Evolutionary conservation across 92 coral and sea anemone species (phyloP).

Genomic region (Pocillopora meandrina): DNA sequence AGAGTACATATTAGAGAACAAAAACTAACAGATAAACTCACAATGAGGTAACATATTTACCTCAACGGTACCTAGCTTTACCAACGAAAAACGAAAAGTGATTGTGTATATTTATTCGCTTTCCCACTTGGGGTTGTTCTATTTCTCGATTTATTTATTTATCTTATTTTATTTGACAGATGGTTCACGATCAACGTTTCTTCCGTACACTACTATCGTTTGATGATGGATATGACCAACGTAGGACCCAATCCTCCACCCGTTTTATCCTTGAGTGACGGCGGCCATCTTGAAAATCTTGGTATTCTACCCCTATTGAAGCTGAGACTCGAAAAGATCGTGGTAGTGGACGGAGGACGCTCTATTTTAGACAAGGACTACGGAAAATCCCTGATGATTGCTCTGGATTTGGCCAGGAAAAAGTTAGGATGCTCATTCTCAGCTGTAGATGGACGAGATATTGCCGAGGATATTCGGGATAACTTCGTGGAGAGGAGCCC

Average conservation of each 20-base stretch:
- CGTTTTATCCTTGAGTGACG: background rate
- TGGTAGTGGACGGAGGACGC: conserved; percentile 26
- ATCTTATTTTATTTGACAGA: background rate
- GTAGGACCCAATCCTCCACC: conserved; percentile 45
- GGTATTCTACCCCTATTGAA: conserved; percentile 25
- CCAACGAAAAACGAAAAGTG: too few species aligned
- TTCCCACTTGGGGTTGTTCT: too few species aligned
- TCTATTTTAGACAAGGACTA: background rate
- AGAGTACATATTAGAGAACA: too few species aligned
- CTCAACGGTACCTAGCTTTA: too few species aligned
- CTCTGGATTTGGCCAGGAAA: conserved; percentile 29
- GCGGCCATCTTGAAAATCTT: conserved; percentile 39
- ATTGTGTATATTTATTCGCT: too few species aligned
- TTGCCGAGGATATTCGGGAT: background rate
- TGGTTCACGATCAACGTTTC: conserved; percentile 35
- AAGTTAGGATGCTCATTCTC: conserved; percentile 41
- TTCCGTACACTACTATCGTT: conserved; percentile 20
- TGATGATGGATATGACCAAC: conserved; percentile 11
- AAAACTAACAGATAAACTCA: too few species aligned
- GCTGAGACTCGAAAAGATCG: conserved; percentile 4
- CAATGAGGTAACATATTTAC: too few species aligned
- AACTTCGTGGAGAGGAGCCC: conserved; percentile 14
- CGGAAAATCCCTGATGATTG: conserved; percentile 12
- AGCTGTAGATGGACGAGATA: too few species aligned
- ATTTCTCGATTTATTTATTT: too few species aligned